Base-by-base conservation (phyloP, 2,113 vertebrate species). In the Chascanopsetta lugubris region DNA sequence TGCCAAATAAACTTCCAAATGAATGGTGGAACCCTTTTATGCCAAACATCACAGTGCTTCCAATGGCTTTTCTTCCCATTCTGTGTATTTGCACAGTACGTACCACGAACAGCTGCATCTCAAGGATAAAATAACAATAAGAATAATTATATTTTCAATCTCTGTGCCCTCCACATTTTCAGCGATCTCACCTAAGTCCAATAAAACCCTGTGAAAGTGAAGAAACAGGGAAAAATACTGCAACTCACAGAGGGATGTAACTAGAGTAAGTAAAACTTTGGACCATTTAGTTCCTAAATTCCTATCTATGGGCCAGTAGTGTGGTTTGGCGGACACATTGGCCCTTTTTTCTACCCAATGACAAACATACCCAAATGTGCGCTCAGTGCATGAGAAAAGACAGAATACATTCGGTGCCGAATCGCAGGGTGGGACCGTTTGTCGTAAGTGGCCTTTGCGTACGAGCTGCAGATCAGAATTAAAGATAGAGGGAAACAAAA, bases 281-380 rank as follows among this genome's bases (percentile, higher is more conserved):
- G 81, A 81, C 45, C 50, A 77, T 79, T 80, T 82, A 60, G 46
- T 51, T 77, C 21, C 40, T 68, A 75, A 77, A 87, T 89, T 89
- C 85, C 79, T 78, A 79, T 83, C 74, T 72, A 61, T 79, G 61
- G 69, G 76, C 83, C 83, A 87, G 80, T 80, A 76, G 34, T 88
- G 80, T 83, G 80, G 76, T 79, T 87, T 89, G 81, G 83, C 72
- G 12, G 56, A 78, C 40, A 69, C 69, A 58, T 60, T 58, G 66
- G 9, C 48, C 17, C 48, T 25, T 75, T 29, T 77, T 64, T 77
- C 53, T 78, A 57, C 43, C 48, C 38, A 40, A 69, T 61, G 71
- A 77, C 73, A 86, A 78, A 86, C 72, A 69, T 32, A 77, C 59
- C 43, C 75, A 70, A 80, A 79, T 71, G 57, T 79, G 69, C 58